Percentiles rank a stretch among this genome's conserved stretches.
These are phyloP conservation scores for Agonopterix arenella DNA, from an alignment of 2,888 invertebrate genomes.

Conservation along the genomic window DNA sequence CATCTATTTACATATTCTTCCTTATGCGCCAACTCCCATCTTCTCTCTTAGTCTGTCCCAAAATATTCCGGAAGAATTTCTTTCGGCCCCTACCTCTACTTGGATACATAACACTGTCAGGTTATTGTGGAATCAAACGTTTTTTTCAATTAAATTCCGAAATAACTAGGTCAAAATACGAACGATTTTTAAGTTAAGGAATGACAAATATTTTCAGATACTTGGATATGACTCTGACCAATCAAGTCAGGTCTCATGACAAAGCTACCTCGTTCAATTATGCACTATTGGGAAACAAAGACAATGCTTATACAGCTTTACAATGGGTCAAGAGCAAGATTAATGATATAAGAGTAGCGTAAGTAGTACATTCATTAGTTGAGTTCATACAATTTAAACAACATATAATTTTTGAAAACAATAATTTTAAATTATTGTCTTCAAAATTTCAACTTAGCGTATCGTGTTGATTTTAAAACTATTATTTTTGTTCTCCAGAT, in stretches of 20 bases:
- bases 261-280: conserved; percentile 60
- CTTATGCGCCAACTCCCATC: too few species aligned
- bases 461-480: background rate
- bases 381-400: too few species aligned
- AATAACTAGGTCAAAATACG: too few species aligned
- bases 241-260: conserved; percentile 55
- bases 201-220: conserved; percentile 36
- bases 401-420: too few species aligned
- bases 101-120: too few species aligned
- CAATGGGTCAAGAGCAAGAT: conserved; percentile 56
- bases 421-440: background rate
- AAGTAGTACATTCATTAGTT: conserved; percentile 25
- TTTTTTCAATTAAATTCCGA: too few species aligned
- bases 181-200: background rate
- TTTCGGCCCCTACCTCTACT: too few species aligned
- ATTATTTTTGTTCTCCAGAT: conserved; percentile 27
- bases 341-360: conserved; percentile 50
- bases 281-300: conserved; percentile 52
- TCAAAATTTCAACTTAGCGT: background rate
- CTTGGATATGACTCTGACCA: conserved; percentile 45
- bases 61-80: too few species aligned
- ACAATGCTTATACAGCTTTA: conserved; percentile 43
- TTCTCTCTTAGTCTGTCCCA: too few species aligned
- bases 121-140: too few species aligned
- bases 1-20: too few species aligned